Base-by-base conservation (phyloP, 2,113 vertebrate species). In the Sterna hirundo region DNA sequence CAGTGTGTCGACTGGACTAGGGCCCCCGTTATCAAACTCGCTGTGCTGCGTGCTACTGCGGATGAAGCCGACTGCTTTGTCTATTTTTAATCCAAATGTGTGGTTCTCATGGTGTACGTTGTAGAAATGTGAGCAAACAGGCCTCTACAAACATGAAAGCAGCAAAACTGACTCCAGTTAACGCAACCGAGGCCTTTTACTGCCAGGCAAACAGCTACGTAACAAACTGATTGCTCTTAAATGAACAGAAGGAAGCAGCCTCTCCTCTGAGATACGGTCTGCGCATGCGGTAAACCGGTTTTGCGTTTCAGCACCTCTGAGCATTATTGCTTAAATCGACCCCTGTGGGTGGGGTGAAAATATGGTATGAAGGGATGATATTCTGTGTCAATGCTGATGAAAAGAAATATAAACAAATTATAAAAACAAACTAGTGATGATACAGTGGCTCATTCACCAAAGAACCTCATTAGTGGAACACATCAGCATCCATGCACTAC, bases 401-500 rank as follows among this genome's bases (percentile, higher is more conserved):
- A 96, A 96, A 98, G 97, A 97, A 98, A 98, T 96, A 96, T 97
- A 97, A 97, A 98, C 91, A 76, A 94, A 97, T 92, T 97, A 88
- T 90, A 95, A 97, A 98, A 98, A 98, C 94, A 89, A 98, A 98
- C 97, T 93, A 95, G 98, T 97, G 97, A 97, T 97, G 98, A 97
- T 97, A 98, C 87, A 98, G 98, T 98, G 98, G 98, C 95, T 98
- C 99, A 99, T 99, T 99, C 98, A 97, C 97, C 97, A 98, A 98
- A 98, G 98, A 98, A 98, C 98, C 97, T 99, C 98, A 98, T 99
- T 99, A 99, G 98, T 98, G 98, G 98, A 98, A 99, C 97, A 98
- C 97, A 93, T 93, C 96, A 98, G 98, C 98, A 98, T 98, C 98
- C 99, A 99, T 99, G 99, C 99, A 99, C 98, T 98, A 98, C 98